Evolutionary conservation across 2,797 vertebrate genomes (phyloP), one percentile per base, ranked within the genome.

Genomic region (Gymnocypris eckloni): DNA sequence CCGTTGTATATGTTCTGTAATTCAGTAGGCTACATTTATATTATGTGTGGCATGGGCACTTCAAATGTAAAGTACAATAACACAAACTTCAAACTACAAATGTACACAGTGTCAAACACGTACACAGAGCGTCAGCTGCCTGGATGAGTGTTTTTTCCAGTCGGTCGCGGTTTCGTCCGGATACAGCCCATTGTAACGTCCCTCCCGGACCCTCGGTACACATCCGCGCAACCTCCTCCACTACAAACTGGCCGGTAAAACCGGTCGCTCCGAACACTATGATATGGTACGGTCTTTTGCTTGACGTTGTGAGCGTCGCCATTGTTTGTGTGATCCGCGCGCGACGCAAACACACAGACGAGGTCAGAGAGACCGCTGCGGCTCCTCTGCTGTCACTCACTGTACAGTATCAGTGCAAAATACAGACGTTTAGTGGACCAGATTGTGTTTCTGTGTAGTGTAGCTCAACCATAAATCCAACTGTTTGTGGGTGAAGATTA

Each of bases 191-290:
- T 61, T 92, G 93, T 88, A 96, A 90, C 8, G 84, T 33, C 39
- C 90, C 71, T 72, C 86, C 88, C 6, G 89, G 87, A 70, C 86
- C 72, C 39, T 93, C 94, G 1, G 72, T 79, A 50, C 92, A 93
- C 79, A 90, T 92, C 8, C 95, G 94, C 50, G 96, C 95, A 45
- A 96, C 92, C 88, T 97, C 96, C 73, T 96, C 94, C 43, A 94
- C 93, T 28, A 97, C 96, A 80, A 94, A 97, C 91, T 95, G 95
- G 0, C 97, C 96, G 3, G 96, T 97, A 89, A 97, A 97, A 76
- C 96, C 96, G 0, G 95, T 94, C 20, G 97, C 96, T n/a, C 96
- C 96, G 88, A 97, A 95, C 67, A 97, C 90, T 28, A 96, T 94
- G 9, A 97, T 45, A 1, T 94, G 94, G 78, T 94, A 96, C 7